Conservation (phyloP, 37 sponge, comb jelly and placozoan species). For the Hormiphora californensis region DNA sequence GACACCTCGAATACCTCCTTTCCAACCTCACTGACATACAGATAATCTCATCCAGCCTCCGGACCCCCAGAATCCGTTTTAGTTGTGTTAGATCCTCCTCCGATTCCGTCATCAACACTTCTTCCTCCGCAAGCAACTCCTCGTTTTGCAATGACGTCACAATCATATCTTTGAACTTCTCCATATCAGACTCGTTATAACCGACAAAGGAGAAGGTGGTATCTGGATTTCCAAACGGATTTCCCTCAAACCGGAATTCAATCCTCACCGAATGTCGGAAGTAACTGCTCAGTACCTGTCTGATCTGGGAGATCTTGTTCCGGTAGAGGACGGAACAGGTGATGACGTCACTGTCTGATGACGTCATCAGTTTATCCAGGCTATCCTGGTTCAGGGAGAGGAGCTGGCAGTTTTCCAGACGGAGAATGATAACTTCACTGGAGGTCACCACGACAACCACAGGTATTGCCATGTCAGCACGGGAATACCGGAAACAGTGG, state of each 20-base stretch:
- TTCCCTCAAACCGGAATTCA: background rate
- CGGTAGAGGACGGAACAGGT: background rate
- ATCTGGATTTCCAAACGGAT: background rate
- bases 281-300: slow-evolving; percentile 5
- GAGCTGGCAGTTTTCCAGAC: background rate
- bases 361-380: background rate
- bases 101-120: background rate
- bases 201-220: slow-evolving; percentile 25
- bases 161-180: background rate
- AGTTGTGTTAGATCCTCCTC: background rate
- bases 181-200: background rate
- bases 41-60: background rate
- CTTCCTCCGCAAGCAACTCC: background rate
- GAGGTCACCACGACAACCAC: background rate
- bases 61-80: background rate
- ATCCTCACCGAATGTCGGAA: background rate
- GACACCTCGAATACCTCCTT: background rate
- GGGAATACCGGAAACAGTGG: slow-evolving; percentile 25
- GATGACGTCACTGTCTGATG: background rate
- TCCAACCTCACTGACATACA: background rate
- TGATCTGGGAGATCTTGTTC: background rate
- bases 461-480: background rate
- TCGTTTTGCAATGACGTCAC: background rate
- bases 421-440: background rate
- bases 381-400: background rate